phyloP scores from a whole-genome alignment of 2,797 vertebrate species.

The Sus cebifrons region DNA sequence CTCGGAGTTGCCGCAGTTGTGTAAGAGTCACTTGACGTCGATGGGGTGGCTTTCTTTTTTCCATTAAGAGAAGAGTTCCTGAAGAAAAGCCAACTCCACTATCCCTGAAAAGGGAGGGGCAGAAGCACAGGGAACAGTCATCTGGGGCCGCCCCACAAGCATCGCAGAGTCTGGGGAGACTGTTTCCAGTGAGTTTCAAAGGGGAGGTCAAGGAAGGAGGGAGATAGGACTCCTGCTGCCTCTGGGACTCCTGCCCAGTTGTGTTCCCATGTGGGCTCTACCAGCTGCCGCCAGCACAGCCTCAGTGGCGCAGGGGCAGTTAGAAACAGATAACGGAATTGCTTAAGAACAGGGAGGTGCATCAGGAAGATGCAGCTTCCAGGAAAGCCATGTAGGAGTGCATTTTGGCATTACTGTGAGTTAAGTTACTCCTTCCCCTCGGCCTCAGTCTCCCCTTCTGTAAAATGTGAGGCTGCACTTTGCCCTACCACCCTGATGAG shows the following conservation, averaged over 20 bases:
- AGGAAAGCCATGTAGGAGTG: not conserved
- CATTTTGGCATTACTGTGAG: not conserved
- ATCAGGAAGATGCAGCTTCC: not conserved
- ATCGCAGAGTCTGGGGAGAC: not conserved
- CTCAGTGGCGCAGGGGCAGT: not conserved
- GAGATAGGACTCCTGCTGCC: not conserved
- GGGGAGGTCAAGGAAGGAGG: accelerated
- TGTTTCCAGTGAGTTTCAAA: not conserved
- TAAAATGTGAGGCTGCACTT: not conserved
- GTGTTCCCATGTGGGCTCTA: accelerated
- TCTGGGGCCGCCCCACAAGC: not conserved
- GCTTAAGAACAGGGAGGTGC: not conserved
- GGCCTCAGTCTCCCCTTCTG: not conserved
- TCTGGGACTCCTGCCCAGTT: not conserved
- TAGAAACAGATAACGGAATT: not conserved
- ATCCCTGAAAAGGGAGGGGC: not conserved
- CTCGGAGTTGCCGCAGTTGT: conserved; percentile 47
- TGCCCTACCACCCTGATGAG: not conserved
- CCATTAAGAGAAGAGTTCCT: conserved; percentile 58
- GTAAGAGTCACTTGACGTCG: conserved; percentile 70
- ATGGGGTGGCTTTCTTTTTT: conserved; percentile 50
- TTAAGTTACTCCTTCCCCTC: not conserved
- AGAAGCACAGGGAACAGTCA: not conserved
- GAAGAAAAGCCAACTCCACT: conserved; percentile 60
- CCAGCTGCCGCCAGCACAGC: not conserved